Evolutionary conservation across 92 coral and sea anemone genomes (phyloP), one percentile per base, ranked within the genome.

Genomic region (Bergia sp.): DNA sequence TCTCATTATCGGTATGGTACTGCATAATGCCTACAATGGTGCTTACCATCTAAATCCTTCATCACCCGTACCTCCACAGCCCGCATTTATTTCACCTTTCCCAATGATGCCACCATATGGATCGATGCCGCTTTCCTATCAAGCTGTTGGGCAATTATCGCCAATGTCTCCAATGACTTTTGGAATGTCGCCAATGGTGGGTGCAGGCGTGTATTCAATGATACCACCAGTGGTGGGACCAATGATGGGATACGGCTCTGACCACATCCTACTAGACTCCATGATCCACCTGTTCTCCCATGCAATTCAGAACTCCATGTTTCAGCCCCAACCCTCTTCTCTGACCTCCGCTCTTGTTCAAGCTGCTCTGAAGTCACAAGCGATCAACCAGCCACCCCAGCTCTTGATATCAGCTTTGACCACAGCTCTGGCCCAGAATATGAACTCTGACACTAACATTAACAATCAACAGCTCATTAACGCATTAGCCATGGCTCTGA

Each of bases 401-500:
- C 66, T 84, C 21, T 36, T 84, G 78, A 71, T 84, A 23, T 84
- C 87, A 45, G 77, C 87, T 50, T 38, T 84, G 57, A 84, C 87
- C n/a, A 15, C 87, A 0, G 87, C 87, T 47, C 78, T 84, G 3
- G 87, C 87, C 0, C 87, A 71, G 20, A 84, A 84, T 20, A 71
- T 84, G 37, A 84, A 84, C 65, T 69, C 79, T 15, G 47, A 84
- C 66, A 69, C 79, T 37, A 84, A 84, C 66, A 69, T 47, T 3
- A 76, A 84, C 39, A 84, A 73, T 37, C 78, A 84, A 64, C 71
- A 71, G 39, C 87, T 84, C 66, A 71, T 18, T 4, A 50, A 73
- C 37, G 87, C 87, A 18, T 43, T 84, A 67, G 87, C 87, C 75
- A 45, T 36, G n/a, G 87, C 87, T 36, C 29, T 84, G 79, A 71